A percentile compares a stretch with the other conserved stretches of the same genome.
Evolutionary conservation across 2,888 invertebrate genomes (phyloP).

Genomic region (Phalangium opilio): DNA sequence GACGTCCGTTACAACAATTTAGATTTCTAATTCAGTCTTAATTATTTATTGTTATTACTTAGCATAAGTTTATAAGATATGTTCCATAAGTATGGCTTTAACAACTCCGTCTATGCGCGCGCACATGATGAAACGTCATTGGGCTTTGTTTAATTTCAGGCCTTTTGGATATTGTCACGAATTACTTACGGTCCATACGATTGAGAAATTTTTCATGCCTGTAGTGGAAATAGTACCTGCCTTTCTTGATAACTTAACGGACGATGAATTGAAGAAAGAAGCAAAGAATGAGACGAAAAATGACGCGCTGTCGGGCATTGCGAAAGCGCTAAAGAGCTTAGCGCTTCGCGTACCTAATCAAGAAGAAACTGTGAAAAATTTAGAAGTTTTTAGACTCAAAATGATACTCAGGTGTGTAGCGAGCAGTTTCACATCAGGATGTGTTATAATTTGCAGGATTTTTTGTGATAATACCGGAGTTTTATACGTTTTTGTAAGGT

Average conservation of each 20-base stretch:
- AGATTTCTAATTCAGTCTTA: too few species aligned
- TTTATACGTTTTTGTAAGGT: conserved; percentile 37
- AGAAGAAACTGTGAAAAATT: conserved; percentile 58
- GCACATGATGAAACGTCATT: too few species aligned
- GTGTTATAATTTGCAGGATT: too few species aligned
- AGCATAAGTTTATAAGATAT: too few species aligned
- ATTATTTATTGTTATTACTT: too few species aligned
- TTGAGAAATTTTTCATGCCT: conserved; percentile 81
- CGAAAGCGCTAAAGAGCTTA: conserved; percentile 77
- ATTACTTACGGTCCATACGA: conserved; percentile 70
- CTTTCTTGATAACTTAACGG: conserved; percentile 77
- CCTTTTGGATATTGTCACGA: conserved; percentile 89
- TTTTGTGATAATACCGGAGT: too few species aligned
- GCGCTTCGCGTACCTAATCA: conserved; percentile 54
- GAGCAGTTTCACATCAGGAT: background rate
- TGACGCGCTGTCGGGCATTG: conserved; percentile 85
- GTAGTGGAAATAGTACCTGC: conserved; percentile 78
- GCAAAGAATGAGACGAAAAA: conserved; percentile 86
- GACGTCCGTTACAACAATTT: too few species aligned
- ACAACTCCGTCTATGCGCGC: too few species aligned
- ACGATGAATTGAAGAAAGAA: conserved; percentile 88
- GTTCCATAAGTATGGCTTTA: too few species aligned
- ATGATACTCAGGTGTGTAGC: conserved; percentile 86
- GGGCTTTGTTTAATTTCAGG: conserved; percentile 30
- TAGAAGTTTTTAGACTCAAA: conserved; percentile 88